Evolutionary conservation across 2,797 vertebrate genomes (phyloP).

Genomic region (Girardinus metallicus): DNA sequence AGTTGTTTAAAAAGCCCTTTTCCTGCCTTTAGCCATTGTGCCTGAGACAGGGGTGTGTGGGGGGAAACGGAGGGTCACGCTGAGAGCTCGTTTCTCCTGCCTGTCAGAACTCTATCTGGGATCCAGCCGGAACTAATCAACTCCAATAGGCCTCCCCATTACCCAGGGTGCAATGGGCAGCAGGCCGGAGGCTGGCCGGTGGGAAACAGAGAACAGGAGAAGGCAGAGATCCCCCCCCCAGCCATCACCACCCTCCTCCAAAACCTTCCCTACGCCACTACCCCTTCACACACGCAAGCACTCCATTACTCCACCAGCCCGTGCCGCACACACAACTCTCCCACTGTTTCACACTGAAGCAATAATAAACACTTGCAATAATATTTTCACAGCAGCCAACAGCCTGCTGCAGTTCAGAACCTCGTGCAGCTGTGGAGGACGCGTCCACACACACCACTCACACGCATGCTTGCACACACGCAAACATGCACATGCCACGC

Average conservation of each 20-base stretch:
- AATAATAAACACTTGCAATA: slow-evolving; percentile 90
- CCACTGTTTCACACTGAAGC: slow-evolving; percentile 84
- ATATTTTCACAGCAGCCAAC: slow-evolving; percentile 87
- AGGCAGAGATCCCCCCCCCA: slow-evolving; percentile 22
- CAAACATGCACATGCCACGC: slow-evolving; percentile 37
- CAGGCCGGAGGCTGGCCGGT: slow-evolving; percentile 77
- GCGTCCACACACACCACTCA: slow-evolving; percentile 50
- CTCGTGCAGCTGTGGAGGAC: slow-evolving; percentile 74
- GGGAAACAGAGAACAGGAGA: slow-evolving; percentile 77
- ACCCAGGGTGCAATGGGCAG: slow-evolving; percentile 87
- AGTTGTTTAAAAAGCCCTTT: slow-evolving; percentile 84
- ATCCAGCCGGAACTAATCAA: slow-evolving; percentile 99
- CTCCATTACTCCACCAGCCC: slow-evolving; percentile 59
- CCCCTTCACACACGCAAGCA: slow-evolving; percentile 53
- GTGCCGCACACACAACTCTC: slow-evolving; percentile 80
- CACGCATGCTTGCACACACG: slow-evolving; percentile 40
- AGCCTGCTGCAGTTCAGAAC: slow-evolving; percentile 82
- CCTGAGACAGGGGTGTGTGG: slow-evolving; percentile 73
- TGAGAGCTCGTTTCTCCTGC: slow-evolving; percentile 90
- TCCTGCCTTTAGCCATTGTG: slow-evolving; percentile 79
- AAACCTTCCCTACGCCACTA: slow-evolving; percentile 7
- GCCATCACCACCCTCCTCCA: slow-evolving; percentile 19
- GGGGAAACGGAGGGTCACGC: slow-evolving; percentile 71
- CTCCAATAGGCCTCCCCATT: slow-evolving; percentile 92
- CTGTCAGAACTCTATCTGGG: slow-evolving; percentile 98